Evolutionary conservation across 2,113 vertebrate species (phyloP).

Genomic region (Burhinus bistriatus): DNA sequence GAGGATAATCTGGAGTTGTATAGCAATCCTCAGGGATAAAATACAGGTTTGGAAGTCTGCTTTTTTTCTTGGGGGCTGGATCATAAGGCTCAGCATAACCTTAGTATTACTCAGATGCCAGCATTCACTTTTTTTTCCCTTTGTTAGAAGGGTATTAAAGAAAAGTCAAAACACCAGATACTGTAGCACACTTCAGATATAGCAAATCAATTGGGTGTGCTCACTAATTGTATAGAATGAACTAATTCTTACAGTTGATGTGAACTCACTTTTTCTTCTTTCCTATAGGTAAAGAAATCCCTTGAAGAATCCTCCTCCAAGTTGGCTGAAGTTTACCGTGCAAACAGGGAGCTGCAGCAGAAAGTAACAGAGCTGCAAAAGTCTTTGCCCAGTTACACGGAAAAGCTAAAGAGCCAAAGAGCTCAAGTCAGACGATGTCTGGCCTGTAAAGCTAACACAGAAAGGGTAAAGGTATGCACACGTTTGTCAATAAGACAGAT

Average conservation of each 20-base stretch:
- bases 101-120: not conserved
- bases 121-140: not conserved
- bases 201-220: not conserved
- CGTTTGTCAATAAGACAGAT: not conserved
- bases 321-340: conserved; percentile 63
- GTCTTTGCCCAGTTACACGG: conserved; percentile 41
- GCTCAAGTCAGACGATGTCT: conserved; percentile 54
- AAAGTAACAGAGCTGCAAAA: conserved; percentile 64
- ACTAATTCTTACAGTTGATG: not conserved
- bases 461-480: conserved; percentile 55
- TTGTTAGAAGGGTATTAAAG: not conserved
- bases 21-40: not conserved
- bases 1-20: not conserved
- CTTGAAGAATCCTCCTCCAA: conserved; percentile 60
- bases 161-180: not conserved
- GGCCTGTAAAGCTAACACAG: conserved; percentile 32
- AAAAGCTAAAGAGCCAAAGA: conserved; percentile 66
- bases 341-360: conserved; percentile 69
- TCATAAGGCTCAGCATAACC: not conserved
- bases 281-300: conserved; percentile 69
- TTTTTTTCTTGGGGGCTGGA: not conserved
- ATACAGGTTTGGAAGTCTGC: not conserved
- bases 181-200: not conserved
- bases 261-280: not conserved
- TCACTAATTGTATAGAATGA: not conserved